Percentiles rank a stretch among this genome's conserved stretches.
Conservation (phyloP, 2,797 vertebrate species). For the Pantherophis vulpinus region DNA sequence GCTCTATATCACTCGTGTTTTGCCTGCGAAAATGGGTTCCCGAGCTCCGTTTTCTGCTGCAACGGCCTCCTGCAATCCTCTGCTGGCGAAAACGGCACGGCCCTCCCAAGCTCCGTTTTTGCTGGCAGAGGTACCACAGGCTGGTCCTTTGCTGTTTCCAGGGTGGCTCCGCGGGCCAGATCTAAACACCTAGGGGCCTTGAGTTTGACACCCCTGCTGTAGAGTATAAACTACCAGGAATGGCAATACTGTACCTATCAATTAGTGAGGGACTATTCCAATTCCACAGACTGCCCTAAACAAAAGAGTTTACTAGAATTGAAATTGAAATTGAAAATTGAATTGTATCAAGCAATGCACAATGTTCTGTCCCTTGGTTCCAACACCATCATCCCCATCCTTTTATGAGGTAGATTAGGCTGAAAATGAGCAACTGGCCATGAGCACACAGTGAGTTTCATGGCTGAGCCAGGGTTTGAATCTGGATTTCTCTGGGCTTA, state of each 20-base stretch:
- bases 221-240: not conserved
- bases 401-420: not conserved
- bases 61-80: too few species aligned
- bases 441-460: not conserved
- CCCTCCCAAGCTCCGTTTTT: too few species aligned
- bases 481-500: not conserved
- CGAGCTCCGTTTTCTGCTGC: too few species aligned
- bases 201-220: too few species aligned
- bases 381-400: not conserved
- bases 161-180: too few species aligned
- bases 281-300: not conserved
- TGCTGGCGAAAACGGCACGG: too few species aligned
- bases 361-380: not conserved
- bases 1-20: too few species aligned
- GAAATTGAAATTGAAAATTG: too few species aligned
- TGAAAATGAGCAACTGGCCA: not conserved
- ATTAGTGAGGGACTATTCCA: not conserved
- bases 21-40: too few species aligned
- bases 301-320: not conserved
- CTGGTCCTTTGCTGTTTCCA: too few species aligned
- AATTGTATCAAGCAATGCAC: not conserved
- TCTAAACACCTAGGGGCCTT: too few species aligned
- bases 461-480: not conserved
- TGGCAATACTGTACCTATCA: not conserved
- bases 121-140: too few species aligned